These are phyloP conservation scores for Acronicta alni DNA, from an alignment of 2,888 invertebrate genomes.

Conservation along the genomic window DNA sequence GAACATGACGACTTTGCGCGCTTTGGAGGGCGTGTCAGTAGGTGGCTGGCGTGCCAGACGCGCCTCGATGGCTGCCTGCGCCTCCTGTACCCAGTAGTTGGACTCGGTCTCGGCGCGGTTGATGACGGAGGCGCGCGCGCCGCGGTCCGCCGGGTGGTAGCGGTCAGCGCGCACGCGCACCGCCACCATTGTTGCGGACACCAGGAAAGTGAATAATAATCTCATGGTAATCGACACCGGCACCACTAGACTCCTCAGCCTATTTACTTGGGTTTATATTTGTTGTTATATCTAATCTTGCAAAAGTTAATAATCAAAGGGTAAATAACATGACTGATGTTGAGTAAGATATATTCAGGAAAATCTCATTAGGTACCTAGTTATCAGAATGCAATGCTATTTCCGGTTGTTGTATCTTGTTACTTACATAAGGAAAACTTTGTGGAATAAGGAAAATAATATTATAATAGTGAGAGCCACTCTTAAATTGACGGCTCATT, in stretches of 20 bases:
- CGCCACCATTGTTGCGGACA: not conserved
- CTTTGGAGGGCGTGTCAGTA: slow-evolving; percentile 33
- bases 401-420: too few relatives aligned
- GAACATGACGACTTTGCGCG: slow-evolving; percentile 91
- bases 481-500: too few relatives aligned
- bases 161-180: slow-evolving; percentile 35
- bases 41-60: slow-evolving; percentile 55
- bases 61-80: slow-evolving; percentile 75
- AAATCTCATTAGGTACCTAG: not conserved
- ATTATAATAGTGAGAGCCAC: too few relatives aligned
- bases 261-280: slow-evolving; percentile 21
- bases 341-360: not conserved
- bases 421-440: too few relatives aligned
- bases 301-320: slow-evolving; percentile 13
- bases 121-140: not conserved
- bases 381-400: too few relatives aligned
- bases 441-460: too few relatives aligned
- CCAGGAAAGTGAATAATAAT: slow-evolving; percentile 16
- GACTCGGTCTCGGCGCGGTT: slow-evolving; percentile 47
- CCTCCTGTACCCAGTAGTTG: slow-evolving; percentile 82
- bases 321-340: not conserved
- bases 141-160: slow-evolving; percentile 35
- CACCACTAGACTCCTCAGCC: slow-evolving; percentile 7
- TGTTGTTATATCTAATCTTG: slow-evolving; percentile 25
- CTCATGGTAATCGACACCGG: slow-evolving; percentile 15